These are phyloP conservation scores for Scaptomyza cyrtandrae DNA, from an alignment of 2,888 invertebrate genomes.

Conservation along the genomic window DNA sequence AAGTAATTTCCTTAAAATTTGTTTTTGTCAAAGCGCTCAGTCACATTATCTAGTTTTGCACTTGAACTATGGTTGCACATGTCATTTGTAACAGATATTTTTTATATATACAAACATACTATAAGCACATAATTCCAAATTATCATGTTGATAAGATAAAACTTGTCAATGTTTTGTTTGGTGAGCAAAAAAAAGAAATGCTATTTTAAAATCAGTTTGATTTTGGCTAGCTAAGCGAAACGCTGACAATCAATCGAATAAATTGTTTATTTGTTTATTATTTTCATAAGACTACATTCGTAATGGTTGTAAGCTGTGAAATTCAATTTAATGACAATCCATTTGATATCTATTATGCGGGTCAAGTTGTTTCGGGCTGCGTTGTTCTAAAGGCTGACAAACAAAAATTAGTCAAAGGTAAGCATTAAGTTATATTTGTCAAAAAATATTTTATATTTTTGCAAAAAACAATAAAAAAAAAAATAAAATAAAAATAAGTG, in stretches of 20 bases:
- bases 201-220: slow-evolving; percentile 36
- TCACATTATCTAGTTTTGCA: neutral
- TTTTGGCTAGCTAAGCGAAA: slow-evolving; percentile 27
- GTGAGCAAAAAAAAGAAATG: slow-evolving; percentile 6
- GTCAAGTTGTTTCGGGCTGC: slow-evolving; percentile 76
- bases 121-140: slow-evolving; percentile 44
- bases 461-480: no score
- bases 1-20: no score
- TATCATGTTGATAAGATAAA: slow-evolving; percentile 61
- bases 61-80: slow-evolving; percentile 29
- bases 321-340: slow-evolving; percentile 81
- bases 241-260: slow-evolving; percentile 15
- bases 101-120: slow-evolving; percentile 29
- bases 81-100: slow-evolving; percentile 22
- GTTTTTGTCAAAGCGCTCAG: no score
- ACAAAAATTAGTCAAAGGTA: slow-evolving; percentile 66
- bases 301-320: slow-evolving; percentile 75
- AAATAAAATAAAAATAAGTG: neutral
- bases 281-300: neutral
- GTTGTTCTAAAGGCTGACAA: slow-evolving; percentile 67
- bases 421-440: neutral
- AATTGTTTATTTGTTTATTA: neutral
- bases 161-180: slow-evolving; percentile 25
- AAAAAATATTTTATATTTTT: neutral
- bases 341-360: slow-evolving; percentile 78